Evolutionary conservation across 2,888 invertebrate genomes (phyloP), one percentile per base, ranked within the genome.

Genomic region (Eristalis intricaria): DNA sequence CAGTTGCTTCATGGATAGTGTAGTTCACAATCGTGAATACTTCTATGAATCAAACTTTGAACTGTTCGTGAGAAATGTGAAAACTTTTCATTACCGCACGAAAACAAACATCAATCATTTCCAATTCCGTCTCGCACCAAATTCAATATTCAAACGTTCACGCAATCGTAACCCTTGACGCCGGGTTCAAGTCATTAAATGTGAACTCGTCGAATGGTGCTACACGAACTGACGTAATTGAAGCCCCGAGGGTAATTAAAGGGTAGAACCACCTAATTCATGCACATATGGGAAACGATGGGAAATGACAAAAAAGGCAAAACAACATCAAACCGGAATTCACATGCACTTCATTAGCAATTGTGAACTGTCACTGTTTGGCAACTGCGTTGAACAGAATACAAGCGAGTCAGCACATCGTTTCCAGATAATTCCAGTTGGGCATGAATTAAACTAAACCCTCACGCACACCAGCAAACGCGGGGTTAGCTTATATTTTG

Each of bases 361-460:
- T 19, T 50, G 19, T 8, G 50, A 50, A 19, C 50, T 10, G 19
- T n/a, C 43, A 43, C 4, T 15, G n/a, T n/a, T n/a, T 43, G n/a
- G 1, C n/a, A 43, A 43, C n/a, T n/a, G 38, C n/a, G 4, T 43
- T 43, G 43, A 43, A 15, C 43, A 4, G 50, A 50, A 50, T n/a
- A 7, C 7, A 50, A 5, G 2, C n/a, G n/a, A 50, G 19, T 50
- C 65, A 65, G n/a, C 29, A 2, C 29, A 19, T 32, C n/a, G 22
- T 40, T 29, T n/a, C 73, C 73, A 73, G 63, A 73, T 63, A 13
- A 40, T 50, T 63, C 63, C 13, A 29, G 61, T 50, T 15, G 13
- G 61, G 40, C 26, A 19, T 26, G 11, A 43, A 60, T 40, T 22
- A 29, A 38, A 61, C 60, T n/a, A 13, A 32, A n/a, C 32, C 8